Conservation (phyloP, 2,888 invertebrate genomes). For the Lochmaea crataegi region DNA sequence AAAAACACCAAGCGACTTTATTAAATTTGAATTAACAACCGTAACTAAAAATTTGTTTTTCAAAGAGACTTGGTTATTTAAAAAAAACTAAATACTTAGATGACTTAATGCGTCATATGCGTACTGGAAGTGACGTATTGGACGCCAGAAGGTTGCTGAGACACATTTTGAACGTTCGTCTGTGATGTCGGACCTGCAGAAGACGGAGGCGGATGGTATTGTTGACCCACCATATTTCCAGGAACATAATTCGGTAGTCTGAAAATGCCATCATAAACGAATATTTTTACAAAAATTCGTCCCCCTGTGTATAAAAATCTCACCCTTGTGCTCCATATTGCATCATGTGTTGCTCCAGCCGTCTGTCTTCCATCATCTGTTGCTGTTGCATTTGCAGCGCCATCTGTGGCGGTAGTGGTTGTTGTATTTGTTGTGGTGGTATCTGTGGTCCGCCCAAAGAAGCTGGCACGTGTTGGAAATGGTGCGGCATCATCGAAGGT, state of each 20-base stretch:
- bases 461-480: conserved; percentile 40
- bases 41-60: not conserved
- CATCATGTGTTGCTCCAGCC: conserved; percentile 34
- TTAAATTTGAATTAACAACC: not conserved
- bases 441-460: conserved; percentile 22
- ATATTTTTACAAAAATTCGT: not conserved
- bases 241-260: conserved; percentile 43
- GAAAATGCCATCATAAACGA: not conserved
- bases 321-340: conserved; percentile 42
- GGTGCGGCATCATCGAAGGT: conserved; percentile 17
- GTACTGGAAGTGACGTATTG: conserved; percentile 52
- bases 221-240: conserved; percentile 37
- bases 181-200: conserved; percentile 40
- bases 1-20: not conserved
- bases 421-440: conserved; percentile 20
- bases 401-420: conserved; percentile 16
- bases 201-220: conserved; percentile 35
- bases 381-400: conserved; percentile 39
- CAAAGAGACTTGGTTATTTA: not conserved
- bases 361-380: conserved; percentile 42
- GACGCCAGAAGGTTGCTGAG: conserved; percentile 46
- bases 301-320: conserved; percentile 16
- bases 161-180: conserved; percentile 47
- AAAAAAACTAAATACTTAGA: conserved; percentile 12
- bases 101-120: conserved; percentile 50